phyloP scores from a whole-genome alignment of 2,113 vertebrate genomes.

The Paratilapia polleni region DNA sequence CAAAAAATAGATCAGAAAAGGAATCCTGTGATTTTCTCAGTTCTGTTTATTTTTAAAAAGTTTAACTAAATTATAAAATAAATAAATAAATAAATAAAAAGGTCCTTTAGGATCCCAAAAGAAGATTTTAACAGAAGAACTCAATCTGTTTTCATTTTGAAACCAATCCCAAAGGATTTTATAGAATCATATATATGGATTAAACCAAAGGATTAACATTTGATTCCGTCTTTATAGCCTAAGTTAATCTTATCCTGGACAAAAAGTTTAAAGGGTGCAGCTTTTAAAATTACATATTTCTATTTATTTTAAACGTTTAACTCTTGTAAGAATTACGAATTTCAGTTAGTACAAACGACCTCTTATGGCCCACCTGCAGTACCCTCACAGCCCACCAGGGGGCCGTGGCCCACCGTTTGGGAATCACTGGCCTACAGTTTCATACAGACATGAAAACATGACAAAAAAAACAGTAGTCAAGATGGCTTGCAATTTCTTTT shows the following conservation, averaged over 20 bases:
- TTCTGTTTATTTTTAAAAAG: background rate
- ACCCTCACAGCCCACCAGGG: background rate
- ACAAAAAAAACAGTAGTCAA: background rate
- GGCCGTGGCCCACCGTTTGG: background rate
- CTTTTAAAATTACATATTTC: background rate
- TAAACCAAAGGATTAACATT: background rate
- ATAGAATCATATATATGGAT: background rate
- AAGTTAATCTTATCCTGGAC: too few species aligned
- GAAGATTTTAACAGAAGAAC: too few species aligned
- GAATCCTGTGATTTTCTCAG: background rate
- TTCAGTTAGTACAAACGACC: background rate
- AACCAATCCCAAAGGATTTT: background rate
- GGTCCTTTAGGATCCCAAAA: background rate
- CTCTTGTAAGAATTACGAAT: background rate
- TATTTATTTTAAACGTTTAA: background rate
- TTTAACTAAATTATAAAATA: background rate
- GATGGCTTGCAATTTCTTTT: background rate
- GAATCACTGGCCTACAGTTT: background rate
- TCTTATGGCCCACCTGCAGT: fast-evolving
- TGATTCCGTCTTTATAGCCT: too few species aligned
- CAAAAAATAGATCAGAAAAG: background rate
- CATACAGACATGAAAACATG: background rate
- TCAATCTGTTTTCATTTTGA: too few species aligned
- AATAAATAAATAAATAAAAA: too few species aligned
- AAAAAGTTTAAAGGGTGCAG: background rate